Evolutionary conservation across 2,797 vertebrate genomes (phyloP), one percentile per base, ranked within the genome.

Genomic region (Spondyliosoma cantharus): DNA sequence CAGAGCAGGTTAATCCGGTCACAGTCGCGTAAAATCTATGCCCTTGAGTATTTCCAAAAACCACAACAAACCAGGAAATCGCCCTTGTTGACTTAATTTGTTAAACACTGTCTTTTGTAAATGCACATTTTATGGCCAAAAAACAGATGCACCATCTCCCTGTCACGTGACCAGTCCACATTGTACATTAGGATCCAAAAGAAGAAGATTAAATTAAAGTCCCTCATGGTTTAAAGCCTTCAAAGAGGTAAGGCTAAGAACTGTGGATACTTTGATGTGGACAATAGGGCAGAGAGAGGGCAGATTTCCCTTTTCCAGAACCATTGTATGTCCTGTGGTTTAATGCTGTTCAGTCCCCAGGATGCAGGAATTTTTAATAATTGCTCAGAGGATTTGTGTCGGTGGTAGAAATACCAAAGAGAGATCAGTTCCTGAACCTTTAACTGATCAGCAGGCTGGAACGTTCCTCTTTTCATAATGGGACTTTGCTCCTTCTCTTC

Each of bases 331-430:
- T 69, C 66, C 29, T 75, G 27, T 60, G 66, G 70, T 80, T 85
- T 87, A 74, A 71, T 52, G 46, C 52, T 57, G 61, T 48, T 76
- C 61, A 54, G 77, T 48, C 83, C 77, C 87, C 59, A 61, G 81
- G 78, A 87, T 71, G 62, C 78, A 89, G 89, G 90, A 90, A 88
- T 92, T 87, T 91, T 91, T 93, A 90, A 93, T 92, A 90, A 93
- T 69, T 66, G 32, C 60, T 71, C 29, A 52, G 65, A 82, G 83
- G 89, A 89, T 89, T 89, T 89, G 67, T 65, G 32, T 42, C 37
- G 24, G 24, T 50, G 65, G 66, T 59, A 58, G 62, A 73, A 87
- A 74, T 57, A 11, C 74, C 76, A 53, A 65, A 76, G 42, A 45
- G 32, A 67, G 45, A 24, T 61, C 67, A 74, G 68, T 58, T 77